A percentile compares a stretch with the other conserved stretches of the same genome.
phyloP scores from a whole-genome alignment of 64 coral and sea anemone genomes.

The Pocillopora damicornis region DNA sequence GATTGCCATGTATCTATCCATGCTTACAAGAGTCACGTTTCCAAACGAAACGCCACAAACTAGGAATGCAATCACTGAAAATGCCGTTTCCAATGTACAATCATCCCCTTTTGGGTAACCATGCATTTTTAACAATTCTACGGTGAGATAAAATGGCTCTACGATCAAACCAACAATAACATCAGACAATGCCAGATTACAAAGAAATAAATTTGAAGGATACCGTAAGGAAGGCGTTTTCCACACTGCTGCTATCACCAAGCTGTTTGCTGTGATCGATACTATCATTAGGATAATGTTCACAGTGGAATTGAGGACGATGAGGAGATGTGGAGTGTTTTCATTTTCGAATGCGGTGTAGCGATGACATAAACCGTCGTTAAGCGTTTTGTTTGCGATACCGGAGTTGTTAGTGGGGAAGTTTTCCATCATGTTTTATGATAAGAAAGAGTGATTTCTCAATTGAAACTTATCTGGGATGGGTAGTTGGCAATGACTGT shows the following conservation, averaged over 20 bases:
- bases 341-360: neutral
- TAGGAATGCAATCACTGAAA: neutral
- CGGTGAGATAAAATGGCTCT: neutral
- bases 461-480: too few relatives aligned
- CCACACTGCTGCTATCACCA: conserved; percentile 2
- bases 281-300: neutral
- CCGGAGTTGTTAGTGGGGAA: neutral
- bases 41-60: neutral
- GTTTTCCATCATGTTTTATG: too few relatives aligned
- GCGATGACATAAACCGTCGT: neutral
- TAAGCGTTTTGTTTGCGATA: too few relatives aligned
- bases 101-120: neutral
- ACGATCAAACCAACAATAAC: neutral
- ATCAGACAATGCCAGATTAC: neutral
- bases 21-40: neutral
- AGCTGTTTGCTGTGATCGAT: neutral
- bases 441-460: too few relatives aligned
- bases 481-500: too few relatives aligned
- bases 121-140: conserved; percentile 11
- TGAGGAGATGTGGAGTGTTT: neutral
- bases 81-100: neutral
- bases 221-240: neutral
- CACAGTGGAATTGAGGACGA: neutral
- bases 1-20: conserved; percentile 8
- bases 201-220: neutral